A percentile compares a stretch with the other conserved stretches of the same genome.
phyloP scores from a whole-genome alignment of 2,888 invertebrate genomes.

The Eulithis testata region DNA sequence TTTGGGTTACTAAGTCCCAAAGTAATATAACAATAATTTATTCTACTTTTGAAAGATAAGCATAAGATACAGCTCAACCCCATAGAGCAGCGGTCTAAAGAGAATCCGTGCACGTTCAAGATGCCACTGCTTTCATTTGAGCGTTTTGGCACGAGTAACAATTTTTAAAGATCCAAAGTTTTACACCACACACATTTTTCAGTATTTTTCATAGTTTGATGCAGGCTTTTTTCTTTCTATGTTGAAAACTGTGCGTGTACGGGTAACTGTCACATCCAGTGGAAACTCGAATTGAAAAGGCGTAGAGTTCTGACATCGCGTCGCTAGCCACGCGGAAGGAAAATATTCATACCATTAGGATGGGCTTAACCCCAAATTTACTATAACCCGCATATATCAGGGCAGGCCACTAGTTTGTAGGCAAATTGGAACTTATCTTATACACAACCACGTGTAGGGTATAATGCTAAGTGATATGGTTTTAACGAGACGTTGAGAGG shows the following conservation, averaged over 20 bases:
- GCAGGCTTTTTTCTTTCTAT: not conserved
- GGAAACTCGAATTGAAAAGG: constrained; percentile 39
- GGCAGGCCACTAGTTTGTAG: constrained; percentile 20
- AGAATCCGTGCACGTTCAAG: constrained; percentile 23
- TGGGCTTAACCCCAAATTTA: constrained; percentile 42
- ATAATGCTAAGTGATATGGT: constrained; percentile 15
- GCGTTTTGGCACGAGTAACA: constrained; percentile 26
- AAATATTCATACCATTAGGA: constrained; percentile 45
- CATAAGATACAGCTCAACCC: not conserved
- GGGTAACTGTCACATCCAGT: constrained; percentile 40
- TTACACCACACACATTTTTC: not conserved
- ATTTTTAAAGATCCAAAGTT: constrained; percentile 16
- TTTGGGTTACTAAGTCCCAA: no score
- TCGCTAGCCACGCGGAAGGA: constrained; percentile 33
- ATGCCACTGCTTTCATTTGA: constrained; percentile 18
- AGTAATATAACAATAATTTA: no score
- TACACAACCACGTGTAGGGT: constrained; percentile 23
- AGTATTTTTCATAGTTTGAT: not conserved
- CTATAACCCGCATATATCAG: constrained; percentile 30
- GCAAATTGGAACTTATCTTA: constrained; percentile 25
- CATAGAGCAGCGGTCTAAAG: constrained; percentile 14
- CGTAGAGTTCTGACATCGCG: constrained; percentile 43
- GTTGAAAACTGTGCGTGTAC: constrained; percentile 15
- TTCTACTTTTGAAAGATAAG: not conserved
- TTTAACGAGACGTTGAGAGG: constrained; percentile 3